Conservation (phyloP, 2,888 invertebrate species). For the Lamellibrachia satsuma region DNA sequence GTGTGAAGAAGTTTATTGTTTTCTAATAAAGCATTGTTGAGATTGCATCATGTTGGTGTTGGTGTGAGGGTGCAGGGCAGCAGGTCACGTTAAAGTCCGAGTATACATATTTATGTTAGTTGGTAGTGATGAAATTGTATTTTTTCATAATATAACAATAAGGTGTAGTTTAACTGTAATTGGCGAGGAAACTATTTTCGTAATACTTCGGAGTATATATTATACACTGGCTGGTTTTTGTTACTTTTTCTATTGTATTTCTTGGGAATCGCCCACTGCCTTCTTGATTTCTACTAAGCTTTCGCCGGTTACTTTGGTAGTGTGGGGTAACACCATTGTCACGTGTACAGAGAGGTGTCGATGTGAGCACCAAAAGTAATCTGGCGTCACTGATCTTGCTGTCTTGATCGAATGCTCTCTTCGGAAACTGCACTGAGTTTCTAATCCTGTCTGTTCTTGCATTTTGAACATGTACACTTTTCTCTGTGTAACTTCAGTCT, state of each 20-base stretch:
- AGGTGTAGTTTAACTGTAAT: not conserved
- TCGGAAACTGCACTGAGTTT: not conserved
- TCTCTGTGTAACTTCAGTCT: conserved; percentile 17
- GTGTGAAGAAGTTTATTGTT: not conserved
- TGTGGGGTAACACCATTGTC: not conserved
- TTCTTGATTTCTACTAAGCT: not conserved
- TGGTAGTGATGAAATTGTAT: conserved; percentile 4
- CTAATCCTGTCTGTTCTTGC: not conserved
- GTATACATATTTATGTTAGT: conserved; percentile 5
- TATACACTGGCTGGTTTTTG: conserved; percentile 1
- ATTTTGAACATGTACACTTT: conserved; percentile 7
- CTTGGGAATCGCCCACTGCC: not conserved
- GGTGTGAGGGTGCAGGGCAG: not conserved
- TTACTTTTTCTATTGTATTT: conserved; percentile 17
- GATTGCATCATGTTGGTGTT: conserved; percentile 10
- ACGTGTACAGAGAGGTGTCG: not conserved
- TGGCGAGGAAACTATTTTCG: not conserved
- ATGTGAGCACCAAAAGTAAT: not conserved
- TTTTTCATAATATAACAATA: conserved; percentile 7
- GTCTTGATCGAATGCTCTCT: not conserved
- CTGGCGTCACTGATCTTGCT: not conserved
- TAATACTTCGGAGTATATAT: conserved; percentile 3
- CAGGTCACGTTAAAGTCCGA: not conserved
- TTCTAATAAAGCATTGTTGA: conserved; percentile 17
- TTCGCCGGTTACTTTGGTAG: not conserved